Evolutionary conservation across 2,113 vertebrate genomes (phyloP).

Genomic region (Gopherus evgoodei): DNA sequence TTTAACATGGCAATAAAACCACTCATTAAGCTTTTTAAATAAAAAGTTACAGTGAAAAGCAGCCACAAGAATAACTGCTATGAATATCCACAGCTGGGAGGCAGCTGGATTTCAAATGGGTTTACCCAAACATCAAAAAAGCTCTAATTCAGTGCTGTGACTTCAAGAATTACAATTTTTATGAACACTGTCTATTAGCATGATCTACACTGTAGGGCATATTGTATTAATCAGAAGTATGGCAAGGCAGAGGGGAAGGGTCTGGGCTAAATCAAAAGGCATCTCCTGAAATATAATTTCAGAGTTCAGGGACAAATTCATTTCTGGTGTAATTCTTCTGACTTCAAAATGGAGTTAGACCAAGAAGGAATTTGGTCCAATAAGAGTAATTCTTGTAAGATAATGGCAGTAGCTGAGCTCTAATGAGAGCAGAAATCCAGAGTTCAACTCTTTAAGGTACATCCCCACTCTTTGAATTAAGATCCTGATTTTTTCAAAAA

Average conservation of each 20-base stretch:
- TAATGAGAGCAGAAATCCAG: not conserved
- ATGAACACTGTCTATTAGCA: constrained; percentile 49
- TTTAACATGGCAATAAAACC: constrained; percentile 56
- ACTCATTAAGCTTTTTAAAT: constrained; percentile 51
- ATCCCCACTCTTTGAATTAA: not conserved
- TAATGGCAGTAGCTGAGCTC: not conserved
- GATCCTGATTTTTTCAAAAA: not conserved
- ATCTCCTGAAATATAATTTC: not conserved
- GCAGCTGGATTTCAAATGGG: constrained; percentile 64
- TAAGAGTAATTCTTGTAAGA: not conserved
- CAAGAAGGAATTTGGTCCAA: not conserved
- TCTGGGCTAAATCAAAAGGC: not conserved
- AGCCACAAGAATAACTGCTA: constrained; percentile 44
- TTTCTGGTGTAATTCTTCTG: not conserved
- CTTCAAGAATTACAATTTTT: constrained; percentile 52
- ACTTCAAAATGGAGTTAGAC: not conserved
- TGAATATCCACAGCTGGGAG: constrained; percentile 69
- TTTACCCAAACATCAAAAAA: constrained; percentile 49
- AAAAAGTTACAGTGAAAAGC: constrained; percentile 40
- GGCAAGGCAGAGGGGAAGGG: not conserved
- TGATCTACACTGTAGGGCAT: constrained; percentile 13
- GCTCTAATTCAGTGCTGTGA: constrained; percentile 47
- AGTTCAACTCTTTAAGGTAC: not conserved
- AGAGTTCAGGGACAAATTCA: not conserved
- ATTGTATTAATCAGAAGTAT: constrained; percentile 4